A percentile compares a stretch with the other conserved stretches of the same genome.
phyloP scores from a whole-genome alignment of 2,113 vertebrate genomes.

The Trogon surrucura region DNA sequence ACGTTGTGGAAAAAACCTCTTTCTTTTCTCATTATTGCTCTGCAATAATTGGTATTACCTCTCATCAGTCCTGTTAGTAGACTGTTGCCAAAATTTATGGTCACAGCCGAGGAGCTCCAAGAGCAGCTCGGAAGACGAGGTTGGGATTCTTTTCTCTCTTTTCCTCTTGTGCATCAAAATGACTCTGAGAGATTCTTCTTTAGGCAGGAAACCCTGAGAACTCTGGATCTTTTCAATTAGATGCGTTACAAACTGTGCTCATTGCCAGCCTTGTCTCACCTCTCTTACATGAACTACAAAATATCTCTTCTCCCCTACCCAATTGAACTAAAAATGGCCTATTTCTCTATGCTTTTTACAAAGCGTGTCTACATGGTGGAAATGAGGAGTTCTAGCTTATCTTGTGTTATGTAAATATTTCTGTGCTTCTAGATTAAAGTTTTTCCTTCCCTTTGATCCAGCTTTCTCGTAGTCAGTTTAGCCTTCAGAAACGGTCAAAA shows the following conservation, averaged over 20 bases:
- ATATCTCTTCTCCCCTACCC: not conserved
- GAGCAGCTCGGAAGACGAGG: not conserved
- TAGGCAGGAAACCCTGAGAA: not conserved
- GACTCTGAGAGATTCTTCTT: not conserved
- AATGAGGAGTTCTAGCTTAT: not conserved
- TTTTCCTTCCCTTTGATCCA: slow-evolving; percentile 20
- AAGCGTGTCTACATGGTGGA: not conserved
- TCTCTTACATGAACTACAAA: not conserved
- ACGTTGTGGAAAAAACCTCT: not conserved
- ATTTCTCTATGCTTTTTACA: not conserved
- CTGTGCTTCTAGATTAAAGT: slow-evolving; percentile 1
- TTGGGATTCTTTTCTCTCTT: not conserved
- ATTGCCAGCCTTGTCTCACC: not conserved
- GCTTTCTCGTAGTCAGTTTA: not conserved
- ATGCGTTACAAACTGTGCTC: not conserved
- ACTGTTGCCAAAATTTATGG: not conserved
- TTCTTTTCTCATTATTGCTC: not conserved
- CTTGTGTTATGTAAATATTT: slow-evolving; percentile 31
- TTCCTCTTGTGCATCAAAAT: not conserved
- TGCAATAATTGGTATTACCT: not conserved
- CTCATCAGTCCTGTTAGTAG: not conserved
- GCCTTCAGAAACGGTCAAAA: not conserved
- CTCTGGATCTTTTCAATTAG: not conserved
- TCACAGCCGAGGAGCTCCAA: not conserved
- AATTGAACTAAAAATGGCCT: not conserved